Evolutionary conservation across 2,888 invertebrate species (phyloP), one percentile per base, ranked within the genome.

Genomic region (Drosophila eohydei): DNA sequence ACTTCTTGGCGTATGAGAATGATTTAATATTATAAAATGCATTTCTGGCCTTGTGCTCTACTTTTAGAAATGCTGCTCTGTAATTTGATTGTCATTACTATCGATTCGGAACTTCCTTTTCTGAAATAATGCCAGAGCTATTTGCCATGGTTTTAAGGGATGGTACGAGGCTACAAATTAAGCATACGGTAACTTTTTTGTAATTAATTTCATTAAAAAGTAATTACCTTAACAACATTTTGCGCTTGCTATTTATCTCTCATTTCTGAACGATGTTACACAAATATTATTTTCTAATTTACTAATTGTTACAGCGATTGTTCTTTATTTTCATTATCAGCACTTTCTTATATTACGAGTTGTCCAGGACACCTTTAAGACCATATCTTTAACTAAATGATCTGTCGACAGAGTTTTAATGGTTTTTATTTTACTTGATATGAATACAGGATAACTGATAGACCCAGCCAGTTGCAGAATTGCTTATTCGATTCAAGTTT

Each of bases 261-360:
- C 40, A 11, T 11, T 51, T 40, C 16, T 57, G 50, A 50, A 16
- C 11, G 16, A 11, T 11, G 36, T 48, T 54, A 9, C 32, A 43
- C 46, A 48, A 38, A 59, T 58, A 9, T 30, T 40, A 34, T 41
- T 56, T 56, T 60, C 4, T 41, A 51, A 38, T 66, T 74, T 66
- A 54, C 66, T 80, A 70, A 70, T 67, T 78, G 66, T 65, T 71
- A 66, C 59, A 71, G 60, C 72, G 73, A 68, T 71, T 73, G 66
- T 69, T 71, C 62, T 71, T 81, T 78, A 81, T 52, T 70, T 3
- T 54, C 36, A 54, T 46, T 58, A 75, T 72, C 68, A 65, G 62
- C 56, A 54, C 16, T n/a, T 40, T 40, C 14, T 6, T 40, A 14
- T 40, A n/a, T 8, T 32, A 16, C 48, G 14, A 9, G 2, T 9